Conservation (phyloP, 2,888 invertebrate species). For the Rhagium mordax region DNA sequence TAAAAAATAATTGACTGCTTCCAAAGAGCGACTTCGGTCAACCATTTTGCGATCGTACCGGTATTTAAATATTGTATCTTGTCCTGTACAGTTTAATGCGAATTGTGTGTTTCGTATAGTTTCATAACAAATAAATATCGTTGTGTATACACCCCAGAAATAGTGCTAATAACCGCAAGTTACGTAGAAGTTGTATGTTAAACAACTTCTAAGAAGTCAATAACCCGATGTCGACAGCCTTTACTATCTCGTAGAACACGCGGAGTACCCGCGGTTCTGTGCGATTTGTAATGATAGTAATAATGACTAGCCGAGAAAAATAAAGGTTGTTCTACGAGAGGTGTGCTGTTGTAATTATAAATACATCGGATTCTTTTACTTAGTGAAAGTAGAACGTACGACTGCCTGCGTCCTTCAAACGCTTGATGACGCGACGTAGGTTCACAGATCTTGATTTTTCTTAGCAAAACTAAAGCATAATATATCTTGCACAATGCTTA, state of each 20-base stretch:
- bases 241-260: not conserved
- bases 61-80: no score
- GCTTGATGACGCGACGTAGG: not conserved
- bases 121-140: not conserved
- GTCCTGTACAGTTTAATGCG: no score
- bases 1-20: no score
- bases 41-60: no score
- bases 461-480: not conserved
- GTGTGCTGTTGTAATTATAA: not conserved
- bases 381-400: slow-evolving; percentile 6
- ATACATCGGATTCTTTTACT: slow-evolving; percentile 7
- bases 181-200: not conserved
- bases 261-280: not conserved
- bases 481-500: not conserved
- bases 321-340: not conserved
- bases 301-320: not conserved
- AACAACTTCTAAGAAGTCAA: slow-evolving; percentile 3
- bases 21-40: no score
- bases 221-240: slow-evolving; percentile 3
- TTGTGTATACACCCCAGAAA: not conserved
- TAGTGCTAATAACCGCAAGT: not conserved
- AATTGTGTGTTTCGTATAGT: not conserved
- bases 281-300: not conserved
- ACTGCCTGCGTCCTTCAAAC: not conserved
- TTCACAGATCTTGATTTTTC: slow-evolving; percentile 12